Evolutionary conservation across 2,797 vertebrate genomes (phyloP).

Genomic region (Leucoraja ocellata): DNA sequence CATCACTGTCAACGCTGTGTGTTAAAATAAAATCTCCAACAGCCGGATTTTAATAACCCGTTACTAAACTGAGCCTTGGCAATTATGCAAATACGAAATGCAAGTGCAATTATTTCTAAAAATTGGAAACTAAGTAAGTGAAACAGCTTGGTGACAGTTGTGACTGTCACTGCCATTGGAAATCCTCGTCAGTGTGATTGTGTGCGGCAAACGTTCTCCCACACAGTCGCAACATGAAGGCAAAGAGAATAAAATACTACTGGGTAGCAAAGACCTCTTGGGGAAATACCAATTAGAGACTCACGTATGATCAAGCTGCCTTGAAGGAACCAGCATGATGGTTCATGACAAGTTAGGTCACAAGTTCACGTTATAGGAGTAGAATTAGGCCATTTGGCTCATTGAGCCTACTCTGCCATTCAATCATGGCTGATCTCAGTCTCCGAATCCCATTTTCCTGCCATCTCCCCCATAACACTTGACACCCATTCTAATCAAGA

Average conservation of each 20-base stretch:
- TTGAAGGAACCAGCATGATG: background rate
- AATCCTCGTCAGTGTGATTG: background rate
- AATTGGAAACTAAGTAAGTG: background rate
- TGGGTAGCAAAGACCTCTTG: background rate
- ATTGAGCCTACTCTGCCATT: too few species aligned
- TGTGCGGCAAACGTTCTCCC: background rate
- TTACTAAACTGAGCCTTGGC: background rate
- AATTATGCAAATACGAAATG: constrained; percentile 27
- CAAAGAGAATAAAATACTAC: background rate
- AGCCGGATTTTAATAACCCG: constrained; percentile 20
- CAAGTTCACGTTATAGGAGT: too few species aligned
- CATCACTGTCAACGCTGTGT: constrained; percentile 9
- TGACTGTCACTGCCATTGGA: background rate
- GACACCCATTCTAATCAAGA: too few species aligned
- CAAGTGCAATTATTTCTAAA: constrained; percentile 19
- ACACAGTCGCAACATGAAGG: background rate
- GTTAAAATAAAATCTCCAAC: background rate
- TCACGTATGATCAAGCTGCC: too few species aligned
- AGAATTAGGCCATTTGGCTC: too few species aligned
- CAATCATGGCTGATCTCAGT: too few species aligned
- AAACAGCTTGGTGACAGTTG: background rate
- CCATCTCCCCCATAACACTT: too few species aligned
- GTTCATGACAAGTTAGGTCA: background rate
- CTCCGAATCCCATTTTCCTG: too few species aligned
- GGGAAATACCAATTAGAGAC: background rate